These are phyloP conservation scores for Caenorhabditis sp. DNA, from an alignment of 2,888 invertebrate species.

Conservation along the genomic window DNA sequence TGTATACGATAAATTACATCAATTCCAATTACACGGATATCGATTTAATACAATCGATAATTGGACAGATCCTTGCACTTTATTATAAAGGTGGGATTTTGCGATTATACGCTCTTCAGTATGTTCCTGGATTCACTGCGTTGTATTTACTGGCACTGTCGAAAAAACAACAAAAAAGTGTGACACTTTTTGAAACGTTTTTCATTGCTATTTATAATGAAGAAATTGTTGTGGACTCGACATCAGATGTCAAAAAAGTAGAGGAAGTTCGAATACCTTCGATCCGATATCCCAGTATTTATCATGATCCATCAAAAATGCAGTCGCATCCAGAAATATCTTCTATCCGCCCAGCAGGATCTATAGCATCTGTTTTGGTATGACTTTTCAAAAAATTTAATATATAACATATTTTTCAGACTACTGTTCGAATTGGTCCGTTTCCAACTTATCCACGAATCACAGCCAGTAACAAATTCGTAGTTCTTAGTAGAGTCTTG, in stretches of 20 bases:
- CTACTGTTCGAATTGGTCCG: conserved; percentile 85
- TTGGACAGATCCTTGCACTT: conserved; percentile 66
- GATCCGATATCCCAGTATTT: conserved; percentile 87
- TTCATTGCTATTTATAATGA: conserved; percentile 70
- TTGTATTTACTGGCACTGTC: conserved; percentile 53
- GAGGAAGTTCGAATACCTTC: conserved; percentile 86
- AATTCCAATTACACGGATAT: conserved; percentile 65
- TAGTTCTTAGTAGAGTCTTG: conserved; percentile 85
- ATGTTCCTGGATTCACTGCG: conserved; percentile 60
- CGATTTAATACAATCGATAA: conserved; percentile 61
- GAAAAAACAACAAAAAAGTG: conserved; percentile 59
- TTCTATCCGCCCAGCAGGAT: conserved; percentile 21
- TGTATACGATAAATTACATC: conserved; percentile 58
- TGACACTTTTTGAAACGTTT: conserved; percentile 66
- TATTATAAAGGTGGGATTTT: conserved; percentile 65
- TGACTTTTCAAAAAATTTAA: background rate
- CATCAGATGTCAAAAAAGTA: conserved; percentile 55
- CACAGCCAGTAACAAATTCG: conserved; percentile 85
- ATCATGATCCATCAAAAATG: conserved; percentile 87
- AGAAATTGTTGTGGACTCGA: conserved; percentile 64
- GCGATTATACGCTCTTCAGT: conserved; percentile 64
- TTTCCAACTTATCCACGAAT: conserved; percentile 86
- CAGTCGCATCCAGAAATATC: conserved; percentile 72
- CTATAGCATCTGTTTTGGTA: conserved; percentile 45
- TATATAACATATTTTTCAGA: conserved; percentile 17